Evolutionary conservation across 2,797 vertebrate species (phyloP).

Genomic region (Aselliscus stoliczkanus): DNA sequence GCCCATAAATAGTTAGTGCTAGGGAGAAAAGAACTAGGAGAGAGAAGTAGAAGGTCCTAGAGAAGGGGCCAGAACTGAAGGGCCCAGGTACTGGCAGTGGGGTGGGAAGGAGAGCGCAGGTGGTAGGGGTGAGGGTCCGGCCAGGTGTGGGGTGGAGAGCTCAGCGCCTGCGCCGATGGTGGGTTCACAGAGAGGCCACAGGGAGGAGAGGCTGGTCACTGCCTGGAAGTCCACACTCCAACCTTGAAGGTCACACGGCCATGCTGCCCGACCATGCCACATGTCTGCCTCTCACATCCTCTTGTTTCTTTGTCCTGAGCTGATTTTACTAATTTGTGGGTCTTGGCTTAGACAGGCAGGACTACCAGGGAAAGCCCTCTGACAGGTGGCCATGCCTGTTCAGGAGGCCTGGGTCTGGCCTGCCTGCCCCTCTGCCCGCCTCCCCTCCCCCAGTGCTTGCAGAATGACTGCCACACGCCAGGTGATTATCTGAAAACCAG

Average conservation of each 20-base stretch:
- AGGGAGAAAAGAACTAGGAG: not conserved
- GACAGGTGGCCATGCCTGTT: not conserved
- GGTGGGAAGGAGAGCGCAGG: not conserved
- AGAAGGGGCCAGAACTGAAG: not conserved
- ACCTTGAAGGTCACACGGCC: not conserved
- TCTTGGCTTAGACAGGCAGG: not conserved
- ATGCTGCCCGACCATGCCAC: too few species aligned
- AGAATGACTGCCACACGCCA: not conserved
- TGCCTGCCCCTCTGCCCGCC: not conserved
- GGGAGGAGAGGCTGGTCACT: not conserved
- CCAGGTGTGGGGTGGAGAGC: too few species aligned
- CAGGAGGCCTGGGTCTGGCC: not conserved
- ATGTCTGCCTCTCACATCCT: not conserved
- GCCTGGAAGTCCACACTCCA: too few species aligned
- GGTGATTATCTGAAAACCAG: not conserved
- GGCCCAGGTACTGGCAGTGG: not conserved
- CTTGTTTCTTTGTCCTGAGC: not conserved
- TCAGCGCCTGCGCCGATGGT: fast-evolving
- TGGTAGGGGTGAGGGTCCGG: too few species aligned
- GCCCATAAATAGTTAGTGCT: not conserved
- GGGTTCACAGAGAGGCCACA: fast-evolving
- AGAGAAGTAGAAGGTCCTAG: not conserved
- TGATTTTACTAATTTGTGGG: not conserved
- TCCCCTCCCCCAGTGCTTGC: not conserved
- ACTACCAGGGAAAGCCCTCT: not conserved